Conservation (phyloP, 1,140 invertebrate species). For the Panagrolaimus sp. region DNA sequence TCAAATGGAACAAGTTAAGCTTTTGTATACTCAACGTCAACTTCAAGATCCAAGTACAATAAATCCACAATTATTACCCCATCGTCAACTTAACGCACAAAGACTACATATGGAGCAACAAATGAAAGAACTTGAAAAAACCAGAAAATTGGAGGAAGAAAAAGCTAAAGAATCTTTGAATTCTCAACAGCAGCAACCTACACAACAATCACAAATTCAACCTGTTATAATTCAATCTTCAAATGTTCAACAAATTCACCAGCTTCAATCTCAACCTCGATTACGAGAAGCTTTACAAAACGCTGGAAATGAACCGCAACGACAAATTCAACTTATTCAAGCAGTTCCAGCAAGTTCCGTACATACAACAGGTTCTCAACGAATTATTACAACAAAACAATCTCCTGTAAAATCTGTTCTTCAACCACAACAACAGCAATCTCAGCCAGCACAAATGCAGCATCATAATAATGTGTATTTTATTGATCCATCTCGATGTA, state of each 20-base stretch:
- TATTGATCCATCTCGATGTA: constrained; percentile 6
- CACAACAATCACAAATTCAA: background rate
- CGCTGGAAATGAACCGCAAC: background rate
- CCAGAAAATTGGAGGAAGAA: too few species aligned
- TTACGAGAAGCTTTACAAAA: background rate
- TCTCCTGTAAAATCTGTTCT: background rate
- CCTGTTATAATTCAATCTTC: background rate
- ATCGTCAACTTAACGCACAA: too few species aligned
- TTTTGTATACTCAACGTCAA: too few species aligned
- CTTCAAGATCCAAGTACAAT: too few species aligned
- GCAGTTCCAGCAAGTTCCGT: background rate
- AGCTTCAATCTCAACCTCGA: background rate
- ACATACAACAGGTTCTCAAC: background rate
- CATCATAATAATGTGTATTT: constrained; percentile 1
- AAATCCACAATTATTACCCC: too few species aligned
- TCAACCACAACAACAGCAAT: background rate
- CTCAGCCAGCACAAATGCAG: background rate
- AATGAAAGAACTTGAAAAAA: too few species aligned
- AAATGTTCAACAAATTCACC: background rate
- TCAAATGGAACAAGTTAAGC: too few species aligned
- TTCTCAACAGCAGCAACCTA: too few species aligned
- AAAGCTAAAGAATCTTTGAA: too few species aligned
- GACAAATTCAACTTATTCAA: constrained; percentile 1
- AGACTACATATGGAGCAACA: too few species aligned
- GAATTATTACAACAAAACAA: background rate